phyloP scores from a whole-genome alignment of 2,888 invertebrate species.

The Andrena chrysosceles region DNA sequence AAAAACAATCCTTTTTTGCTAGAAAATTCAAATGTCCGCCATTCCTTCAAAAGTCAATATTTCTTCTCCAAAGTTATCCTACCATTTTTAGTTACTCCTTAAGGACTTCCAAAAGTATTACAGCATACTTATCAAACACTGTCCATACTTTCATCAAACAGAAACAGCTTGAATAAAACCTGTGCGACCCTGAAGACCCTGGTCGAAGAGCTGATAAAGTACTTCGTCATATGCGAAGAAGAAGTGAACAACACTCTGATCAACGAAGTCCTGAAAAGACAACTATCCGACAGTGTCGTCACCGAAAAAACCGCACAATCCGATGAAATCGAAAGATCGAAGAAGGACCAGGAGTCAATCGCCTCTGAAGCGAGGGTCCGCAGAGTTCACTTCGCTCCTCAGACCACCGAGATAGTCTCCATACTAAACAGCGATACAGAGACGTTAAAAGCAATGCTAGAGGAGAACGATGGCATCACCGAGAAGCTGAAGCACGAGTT shows the following conservation, averaged over 20 bases:
- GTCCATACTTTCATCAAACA: conserved; percentile 74
- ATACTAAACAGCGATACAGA: conserved; percentile 87
- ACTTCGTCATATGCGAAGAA: conserved; percentile 91
- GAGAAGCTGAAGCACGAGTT: conserved; percentile 89
- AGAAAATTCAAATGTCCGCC: too few species aligned
- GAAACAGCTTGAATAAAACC: conserved; percentile 89
- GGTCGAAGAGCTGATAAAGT: conserved; percentile 90
- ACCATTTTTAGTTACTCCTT: background rate
- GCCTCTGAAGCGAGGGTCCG: conserved; percentile 79
- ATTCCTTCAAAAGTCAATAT: too few species aligned
- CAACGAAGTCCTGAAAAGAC: conserved; percentile 87
- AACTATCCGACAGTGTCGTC: conserved; percentile 39
- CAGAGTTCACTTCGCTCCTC: conserved; percentile 90
- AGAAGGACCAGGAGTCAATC: conserved; percentile 73
- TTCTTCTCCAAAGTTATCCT: too few species aligned
- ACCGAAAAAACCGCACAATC: conserved; percentile 55
- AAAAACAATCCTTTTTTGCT: too few species aligned
- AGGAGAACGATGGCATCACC: conserved; percentile 85
- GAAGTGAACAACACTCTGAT: conserved; percentile 92
- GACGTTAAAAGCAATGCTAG: conserved; percentile 86
- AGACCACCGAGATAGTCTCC: conserved; percentile 86
- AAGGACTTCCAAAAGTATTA: background rate
- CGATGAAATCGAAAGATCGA: conserved; percentile 71
- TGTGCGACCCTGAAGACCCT: conserved; percentile 89
- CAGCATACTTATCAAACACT: background rate